Evolutionary conservation across 2,113 vertebrate genomes (phyloP), one percentile per base, ranked within the genome.

Genomic region (Vulpes ferrilata): DNA sequence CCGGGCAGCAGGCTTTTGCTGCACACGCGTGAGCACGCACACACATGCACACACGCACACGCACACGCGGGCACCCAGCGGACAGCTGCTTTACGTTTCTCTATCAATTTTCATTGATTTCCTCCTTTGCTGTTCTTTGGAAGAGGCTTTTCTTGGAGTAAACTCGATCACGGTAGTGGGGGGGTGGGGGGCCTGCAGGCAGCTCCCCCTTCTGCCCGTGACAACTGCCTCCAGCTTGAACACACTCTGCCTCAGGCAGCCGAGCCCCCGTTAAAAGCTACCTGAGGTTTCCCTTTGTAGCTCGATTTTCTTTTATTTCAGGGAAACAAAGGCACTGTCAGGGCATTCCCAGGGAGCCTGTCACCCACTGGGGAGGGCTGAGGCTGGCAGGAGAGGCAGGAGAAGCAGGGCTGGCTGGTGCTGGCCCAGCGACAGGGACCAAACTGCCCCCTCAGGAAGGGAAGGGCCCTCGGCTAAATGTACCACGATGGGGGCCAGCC

Each of bases 61-160:
- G 7, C 73, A 48, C 74, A 17, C 59, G 6, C 9, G 5, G 12
- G 23, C 10, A 1, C 11, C 22, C 11, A 2, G 60, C 30, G 20
- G 84, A 74, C 25, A 59, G 59, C 93, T 82, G 93, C 86, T 95
- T 93, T 96, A 90, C 96, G 86, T 95, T 95, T 96, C 88, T 95
- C 88, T 48, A 73, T 97, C 90, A 97, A 97, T 98, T 88, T 92
- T 87, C 97, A 98, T 98, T 91, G 97, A 98, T 98, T 93, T 60
- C 95, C 78, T 94, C 32, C 64, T 89, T 82, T 76, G 79, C 85
- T 59, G 1, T 6, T 88, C 57, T 96, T 96, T 92, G 23, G 1
- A 20, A 82, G 92, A 93, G 86, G 62, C 73, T 97, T 93, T 96
- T 97, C 38, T 89, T 59, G 0, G 78, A 86, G 89, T 91, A 78